Percentiles rank a stretch among this genome's conserved stretches.
phyloP scores from a whole-genome alignment of 2,113 vertebrate species.

The Donacobius atricapilla region DNA sequence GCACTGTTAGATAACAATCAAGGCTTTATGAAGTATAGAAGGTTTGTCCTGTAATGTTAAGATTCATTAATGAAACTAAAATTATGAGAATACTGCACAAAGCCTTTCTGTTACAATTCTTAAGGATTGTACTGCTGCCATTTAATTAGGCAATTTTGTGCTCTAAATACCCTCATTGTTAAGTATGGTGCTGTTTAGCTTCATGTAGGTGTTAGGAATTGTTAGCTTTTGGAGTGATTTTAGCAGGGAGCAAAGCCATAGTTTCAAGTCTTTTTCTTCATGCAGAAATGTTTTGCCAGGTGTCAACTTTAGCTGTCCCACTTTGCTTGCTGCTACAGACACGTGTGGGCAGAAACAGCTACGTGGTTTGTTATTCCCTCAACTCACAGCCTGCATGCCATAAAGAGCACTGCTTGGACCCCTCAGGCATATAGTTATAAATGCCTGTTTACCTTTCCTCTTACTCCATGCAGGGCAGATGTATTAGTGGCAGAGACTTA shows the following conservation, averaged over 20 bases:
- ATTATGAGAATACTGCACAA: slow-evolving; percentile 25
- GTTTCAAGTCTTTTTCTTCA: slow-evolving; percentile 5
- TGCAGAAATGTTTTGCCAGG: slow-evolving; percentile 32
- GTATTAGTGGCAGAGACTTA: not conserved
- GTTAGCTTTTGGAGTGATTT: slow-evolving; percentile 46
- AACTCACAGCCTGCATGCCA: not conserved
- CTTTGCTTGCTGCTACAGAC: not conserved
- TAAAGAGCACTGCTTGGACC: not conserved
- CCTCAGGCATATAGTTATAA: not conserved
- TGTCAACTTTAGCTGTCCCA: slow-evolving; percentile 5
- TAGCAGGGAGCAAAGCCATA: not conserved
- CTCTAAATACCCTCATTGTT: slow-evolving; percentile 49
- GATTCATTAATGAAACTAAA: slow-evolving; percentile 48
- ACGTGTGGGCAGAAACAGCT: not conserved
- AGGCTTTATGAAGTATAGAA: not conserved
- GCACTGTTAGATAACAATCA: not conserved
- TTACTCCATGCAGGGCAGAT: fast-evolving
- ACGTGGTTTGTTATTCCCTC: not conserved
- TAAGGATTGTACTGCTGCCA: slow-evolving; percentile 23
- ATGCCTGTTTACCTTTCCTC: not conserved
- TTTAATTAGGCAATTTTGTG: slow-evolving; percentile 50
- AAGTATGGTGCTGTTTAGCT: slow-evolving; percentile 1
- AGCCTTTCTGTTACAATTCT: slow-evolving; percentile 31
- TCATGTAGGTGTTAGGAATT: slow-evolving; percentile 47
- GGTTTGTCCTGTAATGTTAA: not conserved